These are phyloP conservation scores for Brotula barbata DNA, from an alignment of 2,797 vertebrate species.

Conservation along the genomic window DNA sequence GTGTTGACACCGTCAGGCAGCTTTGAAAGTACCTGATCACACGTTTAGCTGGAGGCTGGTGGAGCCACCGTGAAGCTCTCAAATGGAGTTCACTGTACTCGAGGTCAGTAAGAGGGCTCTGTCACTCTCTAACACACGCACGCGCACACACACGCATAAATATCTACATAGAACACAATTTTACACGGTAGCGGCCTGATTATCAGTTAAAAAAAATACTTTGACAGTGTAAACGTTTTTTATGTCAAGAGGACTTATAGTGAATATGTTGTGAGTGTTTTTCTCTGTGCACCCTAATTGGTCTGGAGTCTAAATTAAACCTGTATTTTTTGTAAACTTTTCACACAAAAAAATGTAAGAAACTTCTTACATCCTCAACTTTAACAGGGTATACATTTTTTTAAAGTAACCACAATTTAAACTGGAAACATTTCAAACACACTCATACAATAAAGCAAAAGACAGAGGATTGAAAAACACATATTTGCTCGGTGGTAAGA, in stretches of 20 bases:
- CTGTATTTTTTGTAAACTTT: constrained; percentile 14
- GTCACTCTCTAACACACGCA: constrained; percentile 39
- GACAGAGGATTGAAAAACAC: constrained; percentile 53
- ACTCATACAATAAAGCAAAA: not conserved
- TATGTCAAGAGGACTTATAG: not conserved
- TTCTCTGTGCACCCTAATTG: too few species aligned
- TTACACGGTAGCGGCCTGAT: constrained; percentile 4
- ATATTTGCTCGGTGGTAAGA: constrained; percentile 53
- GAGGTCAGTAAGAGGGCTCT: constrained; percentile 68
- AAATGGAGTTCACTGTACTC: constrained; percentile 85
- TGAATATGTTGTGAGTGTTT: too few species aligned
- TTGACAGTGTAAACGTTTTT: not conserved
- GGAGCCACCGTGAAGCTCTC: constrained; percentile 81
- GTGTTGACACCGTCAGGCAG: constrained; percentile 90
- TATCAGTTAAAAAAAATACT: constrained; percentile 7
- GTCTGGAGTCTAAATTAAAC: not conserved
- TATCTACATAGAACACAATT: constrained; percentile 3
- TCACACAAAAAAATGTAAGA: not conserved
- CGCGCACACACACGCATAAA: constrained; percentile 3
- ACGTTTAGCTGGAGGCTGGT: constrained; percentile 88
- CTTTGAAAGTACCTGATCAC: constrained; percentile 91
- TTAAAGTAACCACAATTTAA: constrained; percentile 14
- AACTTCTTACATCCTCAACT: not conserved
- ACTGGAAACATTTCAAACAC: not conserved
- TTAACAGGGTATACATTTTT: constrained; percentile 5